Evolutionary conservation across 2,888 invertebrate genomes (phyloP), one percentile per base, ranked within the genome.

Genomic region (Clivina fossor): DNA sequence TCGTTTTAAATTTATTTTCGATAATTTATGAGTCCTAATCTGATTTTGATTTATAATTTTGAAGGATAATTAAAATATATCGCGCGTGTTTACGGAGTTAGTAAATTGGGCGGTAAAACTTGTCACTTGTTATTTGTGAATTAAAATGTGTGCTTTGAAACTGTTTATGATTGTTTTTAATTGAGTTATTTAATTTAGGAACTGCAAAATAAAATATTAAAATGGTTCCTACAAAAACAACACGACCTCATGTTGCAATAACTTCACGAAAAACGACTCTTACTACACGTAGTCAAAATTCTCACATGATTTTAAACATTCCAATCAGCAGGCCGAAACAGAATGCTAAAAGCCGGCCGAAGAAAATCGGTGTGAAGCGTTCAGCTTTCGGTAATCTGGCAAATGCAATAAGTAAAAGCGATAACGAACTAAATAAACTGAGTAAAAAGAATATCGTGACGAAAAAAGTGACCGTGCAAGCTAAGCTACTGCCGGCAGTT

Each of bases 321-420:
- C 59, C 57, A 47, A 50, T 35, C 61, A 77, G 70, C 76, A 78
- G 68, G 76, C 76, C 65, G 65, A 73, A 64, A 70, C 79, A 91
- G 68, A 92, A 92, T 80, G 91, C 91, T 1, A 85, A 86, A 37
- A 90, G 90, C 54, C 90, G 90, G 3, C 68, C 84, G 37, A 90
- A 88, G 73, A 85, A 87, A 69, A 83, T 82, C 62, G 81, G 79
- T 46, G 80, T 84, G 3, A 93, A 91, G 71, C 78, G 93, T 65
- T 87, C 90, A 33, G 93, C 92, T 2, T 83, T 94, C 68, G 90
- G 89, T 58, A 93, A 93, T 71, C 82, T 93, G 62, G 90, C 91
- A 46, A 92, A 91, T 74, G 86, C 84, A 60, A 73, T 76, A 62
- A 74, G 43, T 5, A 67, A 68, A 54, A 64, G 26, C 59, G n/a